These are phyloP conservation scores for Lymantria monacha DNA, from an alignment of 2,888 invertebrate species.

Conservation along the genomic window DNA sequence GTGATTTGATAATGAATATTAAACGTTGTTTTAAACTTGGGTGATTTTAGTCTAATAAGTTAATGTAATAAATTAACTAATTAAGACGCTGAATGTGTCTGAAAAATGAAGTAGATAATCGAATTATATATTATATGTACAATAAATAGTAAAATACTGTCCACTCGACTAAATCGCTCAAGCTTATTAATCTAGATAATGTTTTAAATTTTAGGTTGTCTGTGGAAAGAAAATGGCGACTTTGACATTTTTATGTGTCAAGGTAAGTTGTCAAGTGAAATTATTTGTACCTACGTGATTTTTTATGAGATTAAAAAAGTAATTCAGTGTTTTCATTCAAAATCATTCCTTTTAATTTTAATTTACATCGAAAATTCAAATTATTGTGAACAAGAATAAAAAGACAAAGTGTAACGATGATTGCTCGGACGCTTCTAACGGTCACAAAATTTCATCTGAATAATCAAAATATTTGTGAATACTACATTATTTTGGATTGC, in stretches of 20 bases:
- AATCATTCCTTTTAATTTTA: constrained; percentile 13
- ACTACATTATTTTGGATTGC: constrained; percentile 25
- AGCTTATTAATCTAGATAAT: not conserved
- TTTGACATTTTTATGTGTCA: constrained; percentile 56
- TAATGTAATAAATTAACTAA: no score
- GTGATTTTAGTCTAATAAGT: no score
- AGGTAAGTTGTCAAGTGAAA: constrained; percentile 51
- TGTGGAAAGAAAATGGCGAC: constrained; percentile 38
- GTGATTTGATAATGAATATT: no score
- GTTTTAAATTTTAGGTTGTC: not conserved
- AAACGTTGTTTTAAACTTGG: no score
- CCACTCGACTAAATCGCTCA: not conserved
- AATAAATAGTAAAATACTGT: not conserved
- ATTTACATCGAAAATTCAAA: not conserved
- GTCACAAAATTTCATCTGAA: constrained; percentile 38
- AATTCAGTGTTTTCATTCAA: not conserved
- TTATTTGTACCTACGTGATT: constrained; percentile 12
- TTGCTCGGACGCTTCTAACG: constrained; percentile 66
- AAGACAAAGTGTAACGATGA: constrained; percentile 41
- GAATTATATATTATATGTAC: no score
- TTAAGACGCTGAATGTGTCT: no score
- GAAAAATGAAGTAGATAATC: no score
- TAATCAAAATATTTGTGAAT: constrained; percentile 26
- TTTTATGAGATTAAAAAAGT: constrained; percentile 6
- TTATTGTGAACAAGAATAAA: not conserved